Base-by-base conservation (phyloP, 2,888 invertebrate genomes). In the Lomographa bimaculata region DNA sequence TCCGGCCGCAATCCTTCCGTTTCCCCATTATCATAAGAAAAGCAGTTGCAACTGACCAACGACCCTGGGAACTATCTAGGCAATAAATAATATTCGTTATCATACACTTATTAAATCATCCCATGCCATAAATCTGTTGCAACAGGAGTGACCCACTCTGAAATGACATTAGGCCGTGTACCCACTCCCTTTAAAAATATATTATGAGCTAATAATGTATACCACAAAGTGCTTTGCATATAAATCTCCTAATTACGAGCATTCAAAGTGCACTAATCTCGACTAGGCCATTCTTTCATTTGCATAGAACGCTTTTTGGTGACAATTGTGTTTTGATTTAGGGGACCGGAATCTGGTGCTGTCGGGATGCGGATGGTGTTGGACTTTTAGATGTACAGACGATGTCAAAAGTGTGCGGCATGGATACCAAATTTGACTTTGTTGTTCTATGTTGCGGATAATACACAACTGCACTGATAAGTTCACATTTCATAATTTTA, bases 151-250 rank as follows among this genome's bases (percentile, higher is more conserved):
- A 89, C 82, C 80, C 69, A 71, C 69, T 78, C 79, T 81, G 75
- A 78, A 75, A 78, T 71, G 60, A 73, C 77, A 77, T 82, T 78
- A 79, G 72, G 60, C 68, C 71, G 68, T 75, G 79, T 74, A 71
- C 72, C 69, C 71, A 49, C 43, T 45, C 43, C 39, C 41, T 43
- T 48, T 46, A 54, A 46, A 45, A 40, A 53, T 50, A 50, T 49
- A 49, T 85, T 82, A 82, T 75, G 64, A 71, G 59, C 79, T 86
- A 85, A 87, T 87, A 86, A 84, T 84, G 80, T 75, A 73, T 65
- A 78, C 83, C 84, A 75, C 86, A 87, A 72, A 82, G 66, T 70
- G 76, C 80, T 87, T 86, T 86, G 87, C 86, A 89, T 89, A 85
- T 82, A 87, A 87, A 89, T 89, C 85, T 81, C 79, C 86, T 89